phyloP scores from a whole-genome alignment of 2,888 invertebrate species.

The Xylota segnis region DNA sequence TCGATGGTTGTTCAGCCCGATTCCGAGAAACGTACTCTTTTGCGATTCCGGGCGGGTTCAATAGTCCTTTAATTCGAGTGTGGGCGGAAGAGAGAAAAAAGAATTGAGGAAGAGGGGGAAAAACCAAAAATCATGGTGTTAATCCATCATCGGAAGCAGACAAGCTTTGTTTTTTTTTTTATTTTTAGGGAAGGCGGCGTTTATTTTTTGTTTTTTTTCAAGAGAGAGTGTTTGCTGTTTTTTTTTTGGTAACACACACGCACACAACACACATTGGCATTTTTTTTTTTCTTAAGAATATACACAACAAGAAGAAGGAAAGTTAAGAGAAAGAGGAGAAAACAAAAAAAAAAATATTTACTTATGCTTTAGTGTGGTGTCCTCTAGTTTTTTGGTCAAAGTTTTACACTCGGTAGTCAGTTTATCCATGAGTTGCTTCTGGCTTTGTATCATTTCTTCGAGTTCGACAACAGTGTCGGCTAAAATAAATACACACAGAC shows the following conservation, averaged over 20 bases:
- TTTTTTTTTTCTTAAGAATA: conserved; percentile 16
- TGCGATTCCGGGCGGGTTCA: conserved; percentile 73
- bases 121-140: conserved; percentile 80
- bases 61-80: conserved; percentile 53
- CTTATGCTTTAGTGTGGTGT: conserved; percentile 95
- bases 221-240: not conserved
- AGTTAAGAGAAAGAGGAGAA: conserved; percentile 26
- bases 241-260: conserved; percentile 35
- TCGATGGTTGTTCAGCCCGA: conserved; percentile 52
- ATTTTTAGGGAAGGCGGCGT: conserved; percentile 43
- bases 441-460: conserved; percentile 95
- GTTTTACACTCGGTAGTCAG: conserved; percentile 94
- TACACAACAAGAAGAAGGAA: not conserved
- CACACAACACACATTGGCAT: conserved; percentile 55
- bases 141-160: conserved; percentile 74
- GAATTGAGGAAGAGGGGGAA: conserved; percentile 59
- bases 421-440: conserved; percentile 97
- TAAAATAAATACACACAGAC: conserved; percentile 85
- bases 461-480: conserved; percentile 95
- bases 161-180: conserved; percentile 56
- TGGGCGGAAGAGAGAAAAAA: conserved; percentile 12
- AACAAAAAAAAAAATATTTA: conserved; percentile 84
- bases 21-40: conserved; percentile 78
- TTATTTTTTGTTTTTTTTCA: conserved; percentile 3
- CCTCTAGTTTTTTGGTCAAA: conserved; percentile 95